These are phyloP conservation scores for Hoplostethus atlanticus DNA, from an alignment of 2,797 vertebrate species.

Conservation along the genomic window DNA sequence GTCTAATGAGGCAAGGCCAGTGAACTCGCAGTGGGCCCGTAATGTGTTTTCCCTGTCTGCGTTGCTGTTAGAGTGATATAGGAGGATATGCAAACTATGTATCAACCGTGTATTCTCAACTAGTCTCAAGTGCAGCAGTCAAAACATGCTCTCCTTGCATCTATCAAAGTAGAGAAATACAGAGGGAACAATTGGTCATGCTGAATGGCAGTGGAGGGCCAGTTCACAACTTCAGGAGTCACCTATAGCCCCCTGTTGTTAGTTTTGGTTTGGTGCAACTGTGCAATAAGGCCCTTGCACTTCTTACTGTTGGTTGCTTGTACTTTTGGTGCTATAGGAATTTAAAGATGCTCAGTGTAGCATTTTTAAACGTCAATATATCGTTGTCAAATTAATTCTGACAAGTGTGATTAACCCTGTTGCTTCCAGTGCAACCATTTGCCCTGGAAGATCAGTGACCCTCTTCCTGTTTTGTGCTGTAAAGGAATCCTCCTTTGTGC, in stretches of 20 bases:
- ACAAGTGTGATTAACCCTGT: no score
- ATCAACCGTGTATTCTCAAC: constrained; percentile 54
- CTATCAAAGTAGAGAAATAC: constrained; percentile 55
- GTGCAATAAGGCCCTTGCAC: not conserved
- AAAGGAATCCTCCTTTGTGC: no score
- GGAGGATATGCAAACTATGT: not conserved
- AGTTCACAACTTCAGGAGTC: constrained; percentile 51
- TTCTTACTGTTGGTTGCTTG: not conserved
- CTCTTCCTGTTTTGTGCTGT: no score
- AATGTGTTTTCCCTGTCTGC: constrained; percentile 29
- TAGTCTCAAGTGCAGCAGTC: constrained; percentile 58
- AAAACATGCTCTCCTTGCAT: constrained; percentile 55
- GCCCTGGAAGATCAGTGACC: no score
- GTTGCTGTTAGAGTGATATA: constrained; percentile 29
- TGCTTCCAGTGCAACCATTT: no score
- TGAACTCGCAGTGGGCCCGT: constrained; percentile 8
- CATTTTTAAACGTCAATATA: no score
- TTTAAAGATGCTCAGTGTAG: no score
- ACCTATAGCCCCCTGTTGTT: constrained; percentile 9
- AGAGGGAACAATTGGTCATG: constrained; percentile 29
- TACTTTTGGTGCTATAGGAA: no score
- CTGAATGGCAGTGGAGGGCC: constrained; percentile 16
- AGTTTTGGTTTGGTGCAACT: constrained; percentile 5
- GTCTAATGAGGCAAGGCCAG: not conserved
- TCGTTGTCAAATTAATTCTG: no score